phyloP scores from a whole-genome alignment of 2,888 invertebrate genomes.

The Mimas tiliae region DNA sequence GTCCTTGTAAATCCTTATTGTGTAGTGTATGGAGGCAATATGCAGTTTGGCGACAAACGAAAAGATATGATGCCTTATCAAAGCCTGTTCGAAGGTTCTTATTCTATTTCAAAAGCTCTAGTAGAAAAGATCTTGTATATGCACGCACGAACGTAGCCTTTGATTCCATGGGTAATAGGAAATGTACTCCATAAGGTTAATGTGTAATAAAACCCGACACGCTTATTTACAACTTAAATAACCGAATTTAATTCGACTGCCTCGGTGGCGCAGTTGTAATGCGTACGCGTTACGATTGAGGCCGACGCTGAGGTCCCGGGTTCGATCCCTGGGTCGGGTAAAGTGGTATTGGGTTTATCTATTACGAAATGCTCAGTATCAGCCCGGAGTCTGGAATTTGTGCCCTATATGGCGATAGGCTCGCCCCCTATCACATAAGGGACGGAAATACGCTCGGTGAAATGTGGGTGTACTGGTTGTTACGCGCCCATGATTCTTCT shows the following conservation, averaged over 20 bases:
- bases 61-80: slow-evolving; percentile 15
- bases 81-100: not conserved
- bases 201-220: not conserved
- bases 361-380: too few relatives aligned
- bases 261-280: too few relatives aligned
- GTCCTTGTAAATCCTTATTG: slow-evolving; percentile 29
- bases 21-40: slow-evolving; percentile 25
- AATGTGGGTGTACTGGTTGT: too few relatives aligned
- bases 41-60: slow-evolving; percentile 24
- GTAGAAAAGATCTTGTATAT: not conserved
- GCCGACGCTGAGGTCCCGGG: too few relatives aligned
- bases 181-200: not conserved
- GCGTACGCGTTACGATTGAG: too few relatives aligned
- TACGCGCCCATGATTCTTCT: too few relatives aligned
- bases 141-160: not conserved
- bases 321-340: too few relatives aligned
- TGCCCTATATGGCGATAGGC: too few relatives aligned
- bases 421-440: too few relatives aligned
- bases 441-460: too few relatives aligned
- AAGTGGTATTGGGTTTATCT: too few relatives aligned
- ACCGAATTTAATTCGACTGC: not conserved
- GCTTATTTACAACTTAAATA: not conserved
- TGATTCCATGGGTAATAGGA: not conserved
- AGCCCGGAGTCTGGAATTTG: too few relatives aligned
- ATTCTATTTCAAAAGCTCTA: slow-evolving; percentile 8